Base-by-base conservation (phyloP, 1,140 invertebrate species). In the Eubasilissa regina region DNA sequence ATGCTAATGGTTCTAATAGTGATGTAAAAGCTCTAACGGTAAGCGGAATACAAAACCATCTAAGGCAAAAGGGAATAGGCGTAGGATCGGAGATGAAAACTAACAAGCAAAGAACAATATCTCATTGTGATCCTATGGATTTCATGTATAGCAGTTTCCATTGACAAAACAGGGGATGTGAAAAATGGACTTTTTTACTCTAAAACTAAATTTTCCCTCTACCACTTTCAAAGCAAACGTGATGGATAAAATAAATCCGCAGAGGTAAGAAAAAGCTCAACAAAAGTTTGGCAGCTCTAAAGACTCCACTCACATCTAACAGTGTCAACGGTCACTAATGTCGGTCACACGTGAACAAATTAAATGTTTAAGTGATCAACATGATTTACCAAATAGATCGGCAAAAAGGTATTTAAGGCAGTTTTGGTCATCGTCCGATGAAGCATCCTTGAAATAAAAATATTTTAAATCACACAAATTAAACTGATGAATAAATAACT, bases 361-460 rank as follows among this genome's bases (percentile, higher is more conserved):
- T 74, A 77, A 79, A 75, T 77, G 75, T 21, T 68, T 82, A 66
- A 75, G 51, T 84, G 75, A 77, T 81, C 60, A 77, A 84, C 80
- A 80, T 84, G 78, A 88, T 85, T 90, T 91, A 91, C 90, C 90
- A 86, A 90, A 86, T 74, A 91, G 86, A 83, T 90, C 88, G 79
- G 89, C 90, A 87, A 91, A 91, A 86, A 91, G 89, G 87, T 90
- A 91, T 89, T 89, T 92, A 87, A 92, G 89, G 90, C 91, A 92
- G 90, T 90, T 92, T 88, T 90, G 90, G 86, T 91, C 89, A 85
- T 90, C 90, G 89, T 92, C 90, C 85, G 89, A 90, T 83, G 88
- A 89, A 74, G 82, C 68, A 74, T 84, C 83, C 84, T 84, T 81
- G 74, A 83, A 83, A 83, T 78, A 74, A 78, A 77, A 78, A 77